Evolutionary conservation across 2,797 vertebrate genomes (phyloP).

Genomic region (Lutjanus argentimaculatus): DNA sequence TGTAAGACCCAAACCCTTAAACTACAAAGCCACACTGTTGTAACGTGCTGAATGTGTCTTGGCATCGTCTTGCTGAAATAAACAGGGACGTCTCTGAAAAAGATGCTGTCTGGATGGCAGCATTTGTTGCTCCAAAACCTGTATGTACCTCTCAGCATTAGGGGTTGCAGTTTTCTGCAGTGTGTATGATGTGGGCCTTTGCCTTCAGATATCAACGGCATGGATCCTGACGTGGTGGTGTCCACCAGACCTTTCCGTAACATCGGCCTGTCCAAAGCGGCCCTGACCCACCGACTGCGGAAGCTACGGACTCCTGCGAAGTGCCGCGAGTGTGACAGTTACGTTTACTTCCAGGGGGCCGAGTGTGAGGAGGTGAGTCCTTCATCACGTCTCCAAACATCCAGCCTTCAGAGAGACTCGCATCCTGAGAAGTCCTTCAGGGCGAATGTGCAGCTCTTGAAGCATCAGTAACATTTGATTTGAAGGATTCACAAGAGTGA

Average conservation of each 20-base stretch:
- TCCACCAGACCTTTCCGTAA: constrained; percentile 93
- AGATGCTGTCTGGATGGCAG: no score
- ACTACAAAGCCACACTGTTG: no score
- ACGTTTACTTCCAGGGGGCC: constrained; percentile 98
- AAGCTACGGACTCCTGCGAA: constrained; percentile 95
- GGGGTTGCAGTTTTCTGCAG: background rate
- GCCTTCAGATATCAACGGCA: constrained; percentile 89
- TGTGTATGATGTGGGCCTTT: background rate
- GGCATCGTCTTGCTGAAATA: no score
- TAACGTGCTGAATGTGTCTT: no score
- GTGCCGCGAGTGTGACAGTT: constrained; percentile 97
- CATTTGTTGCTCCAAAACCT: no score
- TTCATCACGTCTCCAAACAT: background rate
- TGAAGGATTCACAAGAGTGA: no score
- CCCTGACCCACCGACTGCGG: constrained; percentile 92
- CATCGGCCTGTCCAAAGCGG: constrained; percentile 94
- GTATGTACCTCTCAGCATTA: no score
- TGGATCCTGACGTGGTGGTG: constrained; percentile 88
- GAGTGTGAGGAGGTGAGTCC: constrained; percentile 96
- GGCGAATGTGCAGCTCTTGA: background rate
- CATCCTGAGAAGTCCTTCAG: background rate
- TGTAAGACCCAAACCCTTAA: no score
- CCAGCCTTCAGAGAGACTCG: background rate
- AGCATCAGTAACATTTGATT: background rate
- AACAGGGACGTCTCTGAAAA: no score